These are phyloP conservation scores for Mionectes olivaceus DNA, from an alignment of 2,797 vertebrate genomes.

Conservation along the genomic window DNA sequence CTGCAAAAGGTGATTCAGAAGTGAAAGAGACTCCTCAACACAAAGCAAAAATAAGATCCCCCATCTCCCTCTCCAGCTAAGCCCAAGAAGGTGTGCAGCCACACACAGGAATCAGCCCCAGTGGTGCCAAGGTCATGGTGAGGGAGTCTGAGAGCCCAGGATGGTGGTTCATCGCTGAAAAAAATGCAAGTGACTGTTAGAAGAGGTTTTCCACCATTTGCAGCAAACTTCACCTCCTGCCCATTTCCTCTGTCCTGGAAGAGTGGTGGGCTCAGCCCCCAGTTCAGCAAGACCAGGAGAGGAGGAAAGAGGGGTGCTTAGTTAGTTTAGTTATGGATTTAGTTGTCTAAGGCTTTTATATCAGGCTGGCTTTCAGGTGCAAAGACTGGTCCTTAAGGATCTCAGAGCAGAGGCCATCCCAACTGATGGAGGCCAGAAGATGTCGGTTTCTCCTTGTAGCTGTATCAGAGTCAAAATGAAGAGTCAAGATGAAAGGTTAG, in stretches of 20 bases:
- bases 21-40: not conserved
- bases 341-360: not conserved
- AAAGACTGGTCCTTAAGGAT: not conserved
- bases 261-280: not conserved
- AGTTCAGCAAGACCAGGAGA: not conserved
- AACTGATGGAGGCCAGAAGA: not conserved
- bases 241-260: not conserved
- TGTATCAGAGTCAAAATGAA: not conserved
- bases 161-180: not conserved
- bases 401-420: not conserved
- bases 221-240: not conserved
- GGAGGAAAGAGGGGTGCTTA: not conserved
- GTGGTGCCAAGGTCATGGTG: no score
- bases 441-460: not conserved
- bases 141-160: not conserved
- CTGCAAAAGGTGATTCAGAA: not conserved
- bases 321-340: not conserved
- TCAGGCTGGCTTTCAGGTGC: not conserved
- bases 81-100: not conserved
- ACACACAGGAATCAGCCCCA: fast-evolving
- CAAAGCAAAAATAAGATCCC: not conserved
- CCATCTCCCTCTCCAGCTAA: not conserved
- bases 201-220: not conserved
- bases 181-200: not conserved
- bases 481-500: not conserved